Base-by-base conservation (phyloP, 2,113 vertebrate species). In the Lophura nycthemera region DNA sequence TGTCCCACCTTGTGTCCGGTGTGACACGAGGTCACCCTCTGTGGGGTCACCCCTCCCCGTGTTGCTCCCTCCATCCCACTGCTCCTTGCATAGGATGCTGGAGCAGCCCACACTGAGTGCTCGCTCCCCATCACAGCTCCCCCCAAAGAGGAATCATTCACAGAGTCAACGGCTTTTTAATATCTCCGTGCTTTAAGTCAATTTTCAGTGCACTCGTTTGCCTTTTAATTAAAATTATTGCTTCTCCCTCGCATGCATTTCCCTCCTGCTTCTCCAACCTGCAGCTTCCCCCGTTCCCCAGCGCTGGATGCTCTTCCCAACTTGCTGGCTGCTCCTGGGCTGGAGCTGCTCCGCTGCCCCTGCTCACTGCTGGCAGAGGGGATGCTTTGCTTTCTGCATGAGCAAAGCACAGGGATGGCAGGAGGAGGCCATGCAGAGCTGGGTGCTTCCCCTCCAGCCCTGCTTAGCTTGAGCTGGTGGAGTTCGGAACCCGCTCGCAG, bases 151-250 rank as follows among this genome's bases (percentile, higher is more conserved):
- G 89, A 85, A 90, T 94, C 89, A 93, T 45, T 95, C 17, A 88
- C 66, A 5, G 80, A 77, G 74, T 75, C 92, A 97, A 97, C 81
- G 14, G 96, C 93, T 97, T 97, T 97, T 97, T 97, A 98, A 97
- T 97, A 97, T 92, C 96, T 95, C 93, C 42, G 66, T 43, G 91
- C 95, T 97, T 66, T 25, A 30, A 97, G 92, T 90, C 94, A 95
- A 95, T 96, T 94, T 96, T 71, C 88, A 89, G 92, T 70, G 95
- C 25, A 52, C 74, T 86, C 82, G 30, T 96, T 95, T 95, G 93
- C 93, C 95, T 97, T 96, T 98, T 98, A 97, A 98, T 98, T 98
- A 97, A 96, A 97, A 95, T 94, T 56, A 96, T 90, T 80, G 52
- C 94, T 96, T 97, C 95, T 91, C 93, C 84, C 66, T 25, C 8